phyloP scores from a whole-genome alignment of 2,113 vertebrate species.

The Catharus bicknelli region DNA sequence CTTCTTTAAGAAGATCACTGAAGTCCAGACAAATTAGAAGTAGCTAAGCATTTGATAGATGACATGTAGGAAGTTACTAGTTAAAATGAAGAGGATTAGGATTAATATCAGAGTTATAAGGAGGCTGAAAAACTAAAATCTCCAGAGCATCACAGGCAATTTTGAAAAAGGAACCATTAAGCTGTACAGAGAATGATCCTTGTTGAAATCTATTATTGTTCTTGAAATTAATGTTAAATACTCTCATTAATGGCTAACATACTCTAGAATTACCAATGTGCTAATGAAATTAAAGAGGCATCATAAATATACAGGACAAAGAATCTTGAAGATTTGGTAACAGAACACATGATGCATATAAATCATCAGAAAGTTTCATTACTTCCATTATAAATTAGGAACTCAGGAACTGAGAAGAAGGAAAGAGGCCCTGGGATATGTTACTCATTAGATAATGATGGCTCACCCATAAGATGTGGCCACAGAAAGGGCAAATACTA shows the following conservation, averaged over 20 bases:
- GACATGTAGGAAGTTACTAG: slow-evolving; percentile 37
- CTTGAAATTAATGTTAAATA: not conserved
- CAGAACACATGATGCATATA: not conserved
- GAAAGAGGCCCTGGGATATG: not conserved
- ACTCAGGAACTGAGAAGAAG: not conserved
- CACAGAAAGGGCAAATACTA: not conserved
- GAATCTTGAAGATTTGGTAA: not conserved
- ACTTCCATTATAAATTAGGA: not conserved
- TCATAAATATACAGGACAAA: not conserved
- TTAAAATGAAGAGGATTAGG: slow-evolving; percentile 47
- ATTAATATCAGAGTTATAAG: slow-evolving; percentile 24
- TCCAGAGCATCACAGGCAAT: not conserved
- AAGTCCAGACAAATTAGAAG: slow-evolving; percentile 51
- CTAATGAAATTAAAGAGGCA: not conserved
- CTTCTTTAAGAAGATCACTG: slow-evolving; percentile 57
- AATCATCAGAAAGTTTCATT: not conserved
- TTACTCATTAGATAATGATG: not conserved
- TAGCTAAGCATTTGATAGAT: slow-evolving; percentile 21
- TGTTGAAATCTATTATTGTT: not conserved
- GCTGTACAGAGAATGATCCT: not conserved
- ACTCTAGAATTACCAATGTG: not conserved
- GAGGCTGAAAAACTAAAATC: slow-evolving; percentile 41
- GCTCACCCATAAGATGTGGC: not conserved
- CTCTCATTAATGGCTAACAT: not conserved
- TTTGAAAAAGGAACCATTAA: not conserved